Conservation (phyloP, 2,113 vertebrate species). For the Oriolus oriolus region DNA sequence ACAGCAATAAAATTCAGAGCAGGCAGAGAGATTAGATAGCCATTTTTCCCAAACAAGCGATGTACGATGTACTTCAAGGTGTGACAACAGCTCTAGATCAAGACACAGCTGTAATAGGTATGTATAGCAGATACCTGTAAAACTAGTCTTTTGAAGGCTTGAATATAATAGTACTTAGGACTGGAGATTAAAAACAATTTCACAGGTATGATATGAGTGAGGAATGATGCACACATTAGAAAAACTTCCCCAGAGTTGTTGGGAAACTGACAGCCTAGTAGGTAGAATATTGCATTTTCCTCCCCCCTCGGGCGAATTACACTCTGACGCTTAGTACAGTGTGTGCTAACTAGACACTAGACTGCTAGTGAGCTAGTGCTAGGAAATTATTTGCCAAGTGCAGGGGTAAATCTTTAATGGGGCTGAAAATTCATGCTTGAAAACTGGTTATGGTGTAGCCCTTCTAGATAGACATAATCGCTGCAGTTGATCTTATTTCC, state of each 20-base stretch:
- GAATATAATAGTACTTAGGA: background rate
- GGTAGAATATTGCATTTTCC: background rate
- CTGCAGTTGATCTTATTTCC: background rate
- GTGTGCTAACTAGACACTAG: background rate
- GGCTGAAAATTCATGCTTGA: background rate
- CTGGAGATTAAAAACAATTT: background rate
- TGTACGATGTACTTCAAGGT: accelerated
- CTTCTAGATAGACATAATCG: background rate
- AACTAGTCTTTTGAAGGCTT: background rate
- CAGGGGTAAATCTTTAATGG: background rate
- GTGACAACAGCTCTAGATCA: background rate
- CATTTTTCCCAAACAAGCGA: background rate
- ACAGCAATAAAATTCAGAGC: background rate
- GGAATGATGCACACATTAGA: background rate
- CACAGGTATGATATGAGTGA: background rate
- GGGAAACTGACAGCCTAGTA: background rate
- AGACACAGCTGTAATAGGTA: background rate
- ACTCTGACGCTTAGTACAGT: background rate
- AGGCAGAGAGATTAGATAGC: background rate
- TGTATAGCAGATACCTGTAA: background rate
- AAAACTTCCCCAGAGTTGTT: background rate
- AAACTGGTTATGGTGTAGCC: background rate
- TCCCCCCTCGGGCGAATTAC: background rate
- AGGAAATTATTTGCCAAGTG: background rate
- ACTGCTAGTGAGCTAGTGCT: background rate